Evolutionary conservation across 2,113 vertebrate species (phyloP).

Genomic region (Dicaeum eximium): DNA sequence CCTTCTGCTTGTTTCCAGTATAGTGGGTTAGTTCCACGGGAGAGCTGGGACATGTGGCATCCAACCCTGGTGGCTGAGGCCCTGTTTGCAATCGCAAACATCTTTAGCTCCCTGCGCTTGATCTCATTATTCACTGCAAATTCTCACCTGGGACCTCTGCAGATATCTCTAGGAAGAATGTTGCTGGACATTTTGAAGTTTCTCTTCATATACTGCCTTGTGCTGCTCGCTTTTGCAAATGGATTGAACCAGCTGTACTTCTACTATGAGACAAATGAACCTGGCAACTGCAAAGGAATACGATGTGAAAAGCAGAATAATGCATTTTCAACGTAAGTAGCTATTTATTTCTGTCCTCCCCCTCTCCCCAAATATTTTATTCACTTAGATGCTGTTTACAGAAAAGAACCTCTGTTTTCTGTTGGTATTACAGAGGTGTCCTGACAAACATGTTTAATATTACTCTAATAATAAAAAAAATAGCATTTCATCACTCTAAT

Average conservation of each 20-base stretch:
- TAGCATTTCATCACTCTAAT: not conserved
- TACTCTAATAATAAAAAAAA: not conserved
- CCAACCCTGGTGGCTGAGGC: constrained; percentile 95
- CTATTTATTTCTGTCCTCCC: not conserved
- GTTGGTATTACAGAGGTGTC: not conserved
- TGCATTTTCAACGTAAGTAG: constrained; percentile 94
- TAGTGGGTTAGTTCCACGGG: constrained; percentile 71
- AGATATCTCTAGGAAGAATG: constrained; percentile 98
- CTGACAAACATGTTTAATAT: not conserved
- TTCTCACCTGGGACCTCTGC: constrained; percentile 95
- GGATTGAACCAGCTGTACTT: constrained; percentile 97
- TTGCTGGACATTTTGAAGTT: constrained; percentile 99
- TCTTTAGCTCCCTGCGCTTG: constrained; percentile 96
- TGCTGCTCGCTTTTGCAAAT: constrained; percentile 94
- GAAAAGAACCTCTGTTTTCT: not conserved
- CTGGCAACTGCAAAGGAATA: constrained; percentile 86
- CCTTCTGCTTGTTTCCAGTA: constrained; percentile 79
- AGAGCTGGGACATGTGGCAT: constrained; percentile 92
- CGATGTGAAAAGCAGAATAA: constrained; percentile 90
- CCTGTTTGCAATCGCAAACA: constrained; percentile 95
- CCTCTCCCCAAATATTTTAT: not conserved
- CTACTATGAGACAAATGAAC: constrained; percentile 81
- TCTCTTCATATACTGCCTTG: constrained; percentile 98
- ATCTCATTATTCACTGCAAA: constrained; percentile 98
- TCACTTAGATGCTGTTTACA: not conserved